phyloP scores from a whole-genome alignment of 2,888 invertebrate species.

The Coleophora flavipennella region DNA sequence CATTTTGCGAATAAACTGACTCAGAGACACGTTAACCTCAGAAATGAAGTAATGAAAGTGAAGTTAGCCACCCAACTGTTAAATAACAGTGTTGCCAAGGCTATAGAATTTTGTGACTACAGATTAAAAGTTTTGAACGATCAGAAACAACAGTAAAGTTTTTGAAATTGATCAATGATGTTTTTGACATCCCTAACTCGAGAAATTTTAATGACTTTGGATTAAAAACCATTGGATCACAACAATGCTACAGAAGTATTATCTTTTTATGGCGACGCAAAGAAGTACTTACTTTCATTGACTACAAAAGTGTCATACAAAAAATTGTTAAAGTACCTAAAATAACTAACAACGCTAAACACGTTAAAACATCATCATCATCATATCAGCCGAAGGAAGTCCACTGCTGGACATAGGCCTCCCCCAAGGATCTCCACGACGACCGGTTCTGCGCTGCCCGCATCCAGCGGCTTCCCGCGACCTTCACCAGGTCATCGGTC shows the following conservation, averaged over 20 bases:
- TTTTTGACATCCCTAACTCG: conserved; percentile 2
- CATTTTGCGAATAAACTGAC: conserved; percentile 5
- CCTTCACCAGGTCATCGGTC: too few species aligned
- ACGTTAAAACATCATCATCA: too few species aligned
- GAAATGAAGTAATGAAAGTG: too few species aligned
- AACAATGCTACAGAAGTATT: not conserved
- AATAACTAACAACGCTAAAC: too few species aligned
- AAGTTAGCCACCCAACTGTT: conserved; percentile 5
- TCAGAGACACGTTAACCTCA: conserved; percentile 1
- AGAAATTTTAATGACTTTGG: not conserved
- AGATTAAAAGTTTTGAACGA: not conserved
- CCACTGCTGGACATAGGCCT: too few species aligned
- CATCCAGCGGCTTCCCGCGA: too few species aligned
- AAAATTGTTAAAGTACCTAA: too few species aligned
- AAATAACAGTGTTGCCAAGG: conserved; percentile 6
- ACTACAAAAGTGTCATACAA: not conserved
- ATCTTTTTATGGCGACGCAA: not conserved
- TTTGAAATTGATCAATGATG: not conserved
- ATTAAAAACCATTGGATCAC: not conserved
- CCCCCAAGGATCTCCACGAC: too few species aligned
- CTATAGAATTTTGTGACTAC: conserved; percentile 3
- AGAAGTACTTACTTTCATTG: not conserved
- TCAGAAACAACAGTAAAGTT: not conserved
- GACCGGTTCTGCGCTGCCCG: too few species aligned
- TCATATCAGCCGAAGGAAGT: too few species aligned